phyloP scores from a whole-genome alignment of 2,888 invertebrate genomes.

The Neoaliturus tenellus region DNA sequence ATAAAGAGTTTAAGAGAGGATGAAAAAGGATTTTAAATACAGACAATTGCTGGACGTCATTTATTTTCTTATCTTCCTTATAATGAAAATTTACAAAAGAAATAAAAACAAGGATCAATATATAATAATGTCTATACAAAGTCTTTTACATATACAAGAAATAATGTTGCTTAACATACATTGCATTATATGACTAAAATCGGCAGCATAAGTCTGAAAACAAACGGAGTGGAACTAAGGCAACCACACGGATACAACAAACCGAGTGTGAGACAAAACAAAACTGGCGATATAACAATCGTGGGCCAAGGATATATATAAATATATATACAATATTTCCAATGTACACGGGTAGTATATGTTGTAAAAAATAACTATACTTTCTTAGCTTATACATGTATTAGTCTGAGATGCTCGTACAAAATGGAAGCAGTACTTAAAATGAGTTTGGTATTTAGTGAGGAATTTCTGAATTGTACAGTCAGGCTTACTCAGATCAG shows the following conservation, averaged over 20 bases:
- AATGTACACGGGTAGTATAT: conserved; percentile 46
- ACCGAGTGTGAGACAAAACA: conserved; percentile 36
- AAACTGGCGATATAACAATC: conserved; percentile 38
- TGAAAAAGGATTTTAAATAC: too few species aligned
- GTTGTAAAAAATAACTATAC: conserved; percentile 50
- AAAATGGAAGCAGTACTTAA: conserved; percentile 53
- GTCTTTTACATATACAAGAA: conserved; percentile 62
- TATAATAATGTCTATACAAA: conserved; percentile 62
- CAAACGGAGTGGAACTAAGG: conserved; percentile 38
- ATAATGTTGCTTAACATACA: conserved; percentile 57
- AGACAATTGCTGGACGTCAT: conserved; percentile 64
- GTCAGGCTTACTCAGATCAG: conserved; percentile 4
- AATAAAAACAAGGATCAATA: conserved; percentile 63
- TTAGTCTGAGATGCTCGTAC: conserved; percentile 45
- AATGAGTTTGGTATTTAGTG: conserved; percentile 41
- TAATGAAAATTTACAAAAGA: conserved; percentile 64
- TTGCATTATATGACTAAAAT: conserved; percentile 49
- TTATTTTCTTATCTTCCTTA: conserved; percentile 64
- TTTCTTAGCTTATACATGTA: conserved; percentile 50
- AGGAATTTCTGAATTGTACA: conserved; percentile 15
- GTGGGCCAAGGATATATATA: conserved; percentile 47
- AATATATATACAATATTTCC: conserved; percentile 47
- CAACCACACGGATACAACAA: conserved; percentile 24
- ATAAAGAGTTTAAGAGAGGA: too few species aligned
- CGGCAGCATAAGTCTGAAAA: conserved; percentile 37